Evolutionary conservation across 1,140 invertebrate species (phyloP).

Genomic region (Aphaenogaster floridana): DNA sequence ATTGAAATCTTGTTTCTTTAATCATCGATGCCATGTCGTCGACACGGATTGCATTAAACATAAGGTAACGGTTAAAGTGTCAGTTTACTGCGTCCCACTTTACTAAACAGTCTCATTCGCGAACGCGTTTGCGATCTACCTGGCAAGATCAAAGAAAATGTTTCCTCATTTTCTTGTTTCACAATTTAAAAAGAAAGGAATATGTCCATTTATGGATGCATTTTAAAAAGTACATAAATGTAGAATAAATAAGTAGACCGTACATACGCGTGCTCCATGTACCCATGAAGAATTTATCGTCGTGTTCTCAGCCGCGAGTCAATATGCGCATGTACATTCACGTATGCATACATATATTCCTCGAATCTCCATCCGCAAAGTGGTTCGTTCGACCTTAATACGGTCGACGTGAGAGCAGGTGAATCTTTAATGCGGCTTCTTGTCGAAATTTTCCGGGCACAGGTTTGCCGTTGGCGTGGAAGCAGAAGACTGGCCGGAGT

Average conservation of each 20-base stretch:
- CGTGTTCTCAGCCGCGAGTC: slow-evolving; percentile 56
- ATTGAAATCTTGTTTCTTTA: slow-evolving; percentile 49
- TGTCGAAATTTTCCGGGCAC: slow-evolving; percentile 72
- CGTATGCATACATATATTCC: slow-evolving; percentile 52
- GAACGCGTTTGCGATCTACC: background rate
- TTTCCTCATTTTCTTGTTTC: background rate
- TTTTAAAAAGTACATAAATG: slow-evolving; percentile 68
- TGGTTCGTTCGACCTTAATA: slow-evolving; percentile 74
- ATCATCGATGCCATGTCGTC: background rate
- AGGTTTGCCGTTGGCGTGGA: slow-evolving; percentile 13
- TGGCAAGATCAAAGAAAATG: background rate
- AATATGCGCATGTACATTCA: slow-evolving; percentile 24
- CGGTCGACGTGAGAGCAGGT: slow-evolving; percentile 71
- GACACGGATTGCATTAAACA: slow-evolving; percentile 36
- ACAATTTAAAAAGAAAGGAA: slow-evolving; percentile 25
- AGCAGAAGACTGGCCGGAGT: slow-evolving; percentile 52
- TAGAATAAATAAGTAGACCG: slow-evolving; percentile 65
- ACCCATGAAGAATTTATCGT: slow-evolving; percentile 71
- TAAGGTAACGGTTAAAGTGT: slow-evolving; percentile 42
- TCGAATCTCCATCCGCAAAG: slow-evolving; percentile 76
- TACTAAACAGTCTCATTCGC: background rate
- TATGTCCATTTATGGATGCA: slow-evolving; percentile 19
- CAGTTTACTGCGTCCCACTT: background rate
- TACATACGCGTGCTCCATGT: slow-evolving; percentile 14
- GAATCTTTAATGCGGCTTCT: slow-evolving; percentile 77